Evolutionary conservation across 2,113 vertebrate genomes (phyloP), one percentile per base, ranked within the genome.

Genomic region (Hemichromis elongatus): DNA sequence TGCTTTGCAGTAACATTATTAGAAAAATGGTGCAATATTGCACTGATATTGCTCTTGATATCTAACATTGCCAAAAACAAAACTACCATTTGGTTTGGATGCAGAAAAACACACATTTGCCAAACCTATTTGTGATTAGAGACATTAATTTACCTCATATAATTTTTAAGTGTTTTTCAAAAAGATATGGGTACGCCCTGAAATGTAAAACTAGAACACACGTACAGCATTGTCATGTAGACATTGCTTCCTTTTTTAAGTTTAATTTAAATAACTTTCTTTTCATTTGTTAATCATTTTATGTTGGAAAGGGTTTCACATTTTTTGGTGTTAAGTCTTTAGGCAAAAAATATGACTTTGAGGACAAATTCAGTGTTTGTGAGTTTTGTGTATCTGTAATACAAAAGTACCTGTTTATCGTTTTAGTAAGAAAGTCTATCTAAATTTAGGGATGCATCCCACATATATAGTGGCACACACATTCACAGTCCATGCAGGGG

Each of bases 1-100:
- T 35, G 75, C 47, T 79, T 84, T 86, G 61, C 82, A 80, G 57
- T 19, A 19, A 59, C 13, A 14, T 79, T 81, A 45, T 28, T 50
- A 53, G 30, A 37, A 77, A 83, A 82, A 33, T 77, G 47, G 35
- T 81, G 66, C 30, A 59, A 59, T 68, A 6, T 10, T 83, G 19
- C 33, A 19, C 61, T 28, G 30, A 26, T n/a, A 63, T 56, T 68
- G 30, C 57, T 55, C n/a, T 57, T 53, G 28, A 79, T 86, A 40
- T 16, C 11, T 66, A 40, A 59, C 0, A 54, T 81, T 66, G 53
- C 40, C 47, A 81, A 73, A 59, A 79, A 35, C n/a, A 84, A 73
- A 68, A 12, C 70, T 75, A 75, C 9, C 45, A 75, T 50, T 50
- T 75, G 70, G 70, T 75, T 52, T 75, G 70, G 70, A 75, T 52